Base-by-base conservation (phyloP, 2,888 invertebrate species). In the Criorhina ranunculi region DNA sequence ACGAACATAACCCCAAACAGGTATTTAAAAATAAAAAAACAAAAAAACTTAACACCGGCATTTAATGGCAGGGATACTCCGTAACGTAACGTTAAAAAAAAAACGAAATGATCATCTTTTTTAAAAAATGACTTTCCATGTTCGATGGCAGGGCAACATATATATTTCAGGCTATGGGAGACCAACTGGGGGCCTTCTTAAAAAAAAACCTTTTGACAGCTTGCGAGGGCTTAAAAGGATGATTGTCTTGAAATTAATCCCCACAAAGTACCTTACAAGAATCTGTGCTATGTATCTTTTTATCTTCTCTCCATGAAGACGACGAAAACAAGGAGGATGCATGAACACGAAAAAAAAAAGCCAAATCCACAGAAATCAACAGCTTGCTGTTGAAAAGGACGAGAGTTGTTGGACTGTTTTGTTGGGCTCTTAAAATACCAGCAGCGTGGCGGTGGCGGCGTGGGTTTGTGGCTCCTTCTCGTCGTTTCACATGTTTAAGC, bases 181-280 rank as follows among this genome's bases (percentile, higher is more conserved):
- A 17, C 57, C 69, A 40, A 40, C 37, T 40, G 60, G 75, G 59
- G 53, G 75, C 42, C 80, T 79, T 82, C n/a, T n/a, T n/a, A n/a
- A n/a, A n/a, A n/a, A n/a, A n/a, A 24, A 73, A 85, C 69, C 83
- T 75, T 85, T 85, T 70, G 69, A 24, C 83, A 78, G 69, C 78
- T 83, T 69, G 62, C 67, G 24, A 75, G 75, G 75, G 73, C 79
- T 85, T 79, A 66, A 80, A 76, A 75, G 75, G 85, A 85, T 85
- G 79, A 85, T 79, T 85, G 79, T 80, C 80, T 85, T 80, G 80
- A 85, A 85, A 85, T 85, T 85, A 85, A 85, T 85, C 85, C 85
- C 60, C 76, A 79, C 85, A 80, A 80, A 85, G 85, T 85, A 85
- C 80, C 85, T 85, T 85, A 85, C 85, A 85, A 66, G 80, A 85